phyloP scores from a whole-genome alignment of 2,113 vertebrate species.

The Willisornis vidua region DNA sequence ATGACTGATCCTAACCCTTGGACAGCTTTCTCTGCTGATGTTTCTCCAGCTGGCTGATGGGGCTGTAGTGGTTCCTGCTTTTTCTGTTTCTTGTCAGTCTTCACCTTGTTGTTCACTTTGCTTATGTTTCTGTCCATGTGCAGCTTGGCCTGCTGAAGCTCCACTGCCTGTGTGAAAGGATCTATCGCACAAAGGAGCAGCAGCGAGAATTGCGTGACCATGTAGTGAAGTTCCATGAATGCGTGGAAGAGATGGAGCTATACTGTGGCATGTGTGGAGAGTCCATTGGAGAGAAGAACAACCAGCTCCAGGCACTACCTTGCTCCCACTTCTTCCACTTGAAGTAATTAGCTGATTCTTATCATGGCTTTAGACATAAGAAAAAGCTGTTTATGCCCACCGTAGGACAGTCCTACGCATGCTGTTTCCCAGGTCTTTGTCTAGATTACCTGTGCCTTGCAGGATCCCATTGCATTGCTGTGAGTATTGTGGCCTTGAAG shows the following conservation, averaged over 20 bases:
- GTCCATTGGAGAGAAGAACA: conserved; percentile 95
- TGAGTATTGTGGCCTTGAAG: not conserved
- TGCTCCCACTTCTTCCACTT: conserved; percentile 98
- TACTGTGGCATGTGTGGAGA: conserved; percentile 99
- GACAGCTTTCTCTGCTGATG: not conserved
- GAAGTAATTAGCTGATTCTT: conserved; percentile 77
- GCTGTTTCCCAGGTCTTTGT: not conserved
- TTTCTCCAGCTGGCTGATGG: not conserved
- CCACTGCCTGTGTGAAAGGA: conserved; percentile 89
- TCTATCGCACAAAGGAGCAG: conserved; percentile 86
- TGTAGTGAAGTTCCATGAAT: conserved; percentile 96
- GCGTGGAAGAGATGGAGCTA: conserved; percentile 96
- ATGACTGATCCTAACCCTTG: fast-evolving
- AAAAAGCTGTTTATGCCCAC: not conserved
- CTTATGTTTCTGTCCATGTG: not conserved
- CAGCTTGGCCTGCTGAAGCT: conserved; percentile 91
- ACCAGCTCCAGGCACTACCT: conserved; percentile 94
- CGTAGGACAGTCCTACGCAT: not conserved
- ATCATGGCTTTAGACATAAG: not conserved
- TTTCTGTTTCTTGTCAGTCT: not conserved
- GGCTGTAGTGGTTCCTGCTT: not conserved
- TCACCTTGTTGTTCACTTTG: not conserved
- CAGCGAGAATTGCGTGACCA: conserved; percentile 88
- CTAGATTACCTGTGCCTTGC: not conserved
- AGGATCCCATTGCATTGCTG: not conserved